Base-by-base conservation (phyloP, 2,797 vertebrate genomes). In the Sebastes matsubarae region DNA sequence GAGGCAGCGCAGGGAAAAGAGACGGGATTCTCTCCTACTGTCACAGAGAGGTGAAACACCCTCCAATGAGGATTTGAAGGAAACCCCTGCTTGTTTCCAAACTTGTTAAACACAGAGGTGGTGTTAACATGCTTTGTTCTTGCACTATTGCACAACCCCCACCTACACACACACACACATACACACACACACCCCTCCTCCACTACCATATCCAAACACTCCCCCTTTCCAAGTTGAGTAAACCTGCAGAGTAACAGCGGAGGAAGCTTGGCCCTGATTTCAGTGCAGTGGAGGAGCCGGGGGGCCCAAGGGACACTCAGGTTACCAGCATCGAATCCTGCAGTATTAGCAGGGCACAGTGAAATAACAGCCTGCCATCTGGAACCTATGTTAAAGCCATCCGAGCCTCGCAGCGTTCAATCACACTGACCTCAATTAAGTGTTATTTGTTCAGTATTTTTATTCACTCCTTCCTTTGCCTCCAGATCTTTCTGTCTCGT, bases 281-380 rank as follows among this genome's bases (percentile, higher is more conserved):
- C 94, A 93, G 88, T 92, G 90, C 93, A 90, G 87, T 90, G 93
- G 94, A 95, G 96, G 95, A 96, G 94, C 90, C 78, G 83, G 87
- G 86, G 89, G 93, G 75, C 93, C 96, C 83, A 2, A 69, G 96
- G 96, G 95, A 95, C 87, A 92, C 94, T 97, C 95, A 64, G 89
- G 94, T 98, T 98, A 97, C 97, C 92, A 80, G 90, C 90, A 81
- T 90, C 6, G 85, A 93, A 94, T 96, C 94, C 94, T 92, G 94
- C 95, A 91, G 93, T 93, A 95, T 96, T 96, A 96, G 91, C 94
- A 90, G 91, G 90, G 89, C 94, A 93, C 78, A 78, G 88, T 93
- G 91, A 95, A 96, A 95, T 95, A 96, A 95, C 94, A 96, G 89
- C 83, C 93, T 91, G 90, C 94, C 96, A 97, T 96, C 94, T 96